A percentile compares a stretch with the other conserved stretches of the same genome.
phyloP scores from a whole-genome alignment of 1,140 invertebrate genomes.

The Heliconius eleuchia region DNA sequence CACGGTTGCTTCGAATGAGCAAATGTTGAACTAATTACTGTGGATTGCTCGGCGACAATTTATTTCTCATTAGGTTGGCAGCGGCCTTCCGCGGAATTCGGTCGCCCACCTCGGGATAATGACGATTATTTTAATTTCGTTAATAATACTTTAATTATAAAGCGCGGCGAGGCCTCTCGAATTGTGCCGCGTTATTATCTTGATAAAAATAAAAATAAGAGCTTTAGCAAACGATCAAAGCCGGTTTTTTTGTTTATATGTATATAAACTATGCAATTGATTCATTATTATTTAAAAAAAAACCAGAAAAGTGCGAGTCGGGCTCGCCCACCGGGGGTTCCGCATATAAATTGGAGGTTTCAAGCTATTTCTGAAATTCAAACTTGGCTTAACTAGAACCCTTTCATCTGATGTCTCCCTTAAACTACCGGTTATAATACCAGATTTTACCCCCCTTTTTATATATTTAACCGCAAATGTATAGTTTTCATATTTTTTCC shows the following conservation, averaged over 20 bases:
- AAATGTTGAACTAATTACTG: slow-evolving; percentile 70
- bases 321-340: no score
- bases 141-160: slow-evolving; percentile 77
- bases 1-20: slow-evolving; percentile 72
- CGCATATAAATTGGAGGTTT: no score
- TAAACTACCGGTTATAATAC: no score
- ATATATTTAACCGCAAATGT: no score
- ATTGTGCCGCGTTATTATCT: slow-evolving; percentile 45
- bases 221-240: slow-evolving; percentile 19
- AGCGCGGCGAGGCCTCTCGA: slow-evolving; percentile 48
- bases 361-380: no score
- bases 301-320: no score
- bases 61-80: slow-evolving; percentile 73
- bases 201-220: slow-evolving; percentile 20
- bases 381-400: no score
- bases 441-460: no score
- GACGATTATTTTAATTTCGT: slow-evolving; percentile 76
- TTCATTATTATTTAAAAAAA: neutral
- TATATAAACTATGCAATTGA: neutral
- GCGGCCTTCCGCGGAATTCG: slow-evolving; percentile 69
- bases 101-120: slow-evolving; percentile 66
- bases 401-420: no score
- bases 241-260: neutral
- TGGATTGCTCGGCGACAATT: slow-evolving; percentile 71
- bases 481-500: no score